Percentiles rank a stretch among this genome's conserved stretches.
Conservation (phyloP, 2,113 vertebrate species). For the Parotia lawesii region DNA sequence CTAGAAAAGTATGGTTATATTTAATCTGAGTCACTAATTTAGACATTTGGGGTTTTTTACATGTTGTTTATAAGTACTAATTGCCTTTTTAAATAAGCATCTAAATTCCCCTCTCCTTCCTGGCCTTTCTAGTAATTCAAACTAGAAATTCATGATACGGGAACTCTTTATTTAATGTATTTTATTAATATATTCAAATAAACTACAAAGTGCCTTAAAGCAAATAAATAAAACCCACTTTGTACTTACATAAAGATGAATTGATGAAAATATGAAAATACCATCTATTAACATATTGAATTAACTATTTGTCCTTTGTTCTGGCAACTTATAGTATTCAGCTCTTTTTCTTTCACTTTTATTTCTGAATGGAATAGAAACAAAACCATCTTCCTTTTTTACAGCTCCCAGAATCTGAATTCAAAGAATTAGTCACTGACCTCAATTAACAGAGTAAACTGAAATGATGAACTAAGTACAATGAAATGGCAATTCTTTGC, state of each 20-base stretch:
- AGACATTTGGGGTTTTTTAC: rapidly evolving
- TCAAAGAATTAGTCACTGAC: constrained; percentile 23
- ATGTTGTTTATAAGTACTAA: background rate
- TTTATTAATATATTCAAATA: background rate
- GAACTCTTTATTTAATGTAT: background rate
- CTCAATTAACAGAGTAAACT: background rate
- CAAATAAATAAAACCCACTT: background rate
- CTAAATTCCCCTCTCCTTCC: background rate
- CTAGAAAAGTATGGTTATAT: background rate
- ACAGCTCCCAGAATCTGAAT: background rate
- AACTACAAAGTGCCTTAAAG: background rate
- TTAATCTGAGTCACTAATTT: background rate
- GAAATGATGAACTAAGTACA: background rate
- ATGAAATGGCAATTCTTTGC: background rate
- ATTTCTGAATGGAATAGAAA: constrained; percentile 15
- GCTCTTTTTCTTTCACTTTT: background rate
- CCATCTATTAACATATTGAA: background rate
- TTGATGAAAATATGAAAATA: background rate
- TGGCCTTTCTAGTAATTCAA: background rate
- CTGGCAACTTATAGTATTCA: background rate
- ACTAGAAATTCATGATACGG: background rate
- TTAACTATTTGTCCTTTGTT: background rate
- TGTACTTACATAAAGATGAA: background rate
- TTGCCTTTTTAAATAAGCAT: background rate
- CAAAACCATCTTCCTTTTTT: background rate